Percentiles rank a stretch among this genome's conserved stretches.
Evolutionary conservation across 2,113 vertebrate genomes (phyloP).

Genomic region (Sitta europaea): DNA sequence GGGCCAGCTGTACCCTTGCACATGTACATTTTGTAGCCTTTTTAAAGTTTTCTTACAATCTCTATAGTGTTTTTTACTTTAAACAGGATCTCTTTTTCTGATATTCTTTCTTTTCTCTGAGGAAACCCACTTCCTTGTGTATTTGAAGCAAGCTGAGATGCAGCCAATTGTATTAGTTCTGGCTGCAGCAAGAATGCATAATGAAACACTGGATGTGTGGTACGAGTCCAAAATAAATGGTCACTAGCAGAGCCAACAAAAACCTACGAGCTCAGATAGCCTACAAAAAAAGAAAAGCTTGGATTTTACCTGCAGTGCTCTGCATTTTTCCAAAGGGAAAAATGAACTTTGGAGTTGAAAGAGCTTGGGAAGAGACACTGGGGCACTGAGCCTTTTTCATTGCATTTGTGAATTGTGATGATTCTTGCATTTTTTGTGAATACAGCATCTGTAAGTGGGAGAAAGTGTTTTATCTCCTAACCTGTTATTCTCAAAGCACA

Average conservation of each 20-base stretch:
- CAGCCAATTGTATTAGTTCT: slow-evolving; percentile 42
- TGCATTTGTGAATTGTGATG: neutral
- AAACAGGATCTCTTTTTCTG: neutral
- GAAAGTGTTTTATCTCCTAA: slow-evolving; percentile 34
- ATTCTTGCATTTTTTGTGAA: neutral
- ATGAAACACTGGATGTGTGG: slow-evolving; percentile 28
- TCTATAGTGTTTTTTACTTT: neutral
- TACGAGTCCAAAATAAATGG: slow-evolving; percentile 50
- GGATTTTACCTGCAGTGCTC: neutral
- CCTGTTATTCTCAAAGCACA: neutral
- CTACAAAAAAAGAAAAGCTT: neutral
- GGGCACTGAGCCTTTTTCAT: neutral
- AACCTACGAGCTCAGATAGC: neutral
- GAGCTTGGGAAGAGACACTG: neutral
- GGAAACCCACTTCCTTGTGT: neutral
- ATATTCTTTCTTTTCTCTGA: neutral
- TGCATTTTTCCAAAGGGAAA: neutral
- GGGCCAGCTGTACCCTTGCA: neutral
- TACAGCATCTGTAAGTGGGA: neutral
- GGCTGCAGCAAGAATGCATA: slow-evolving; percentile 22
- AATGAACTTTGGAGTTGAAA: neutral
- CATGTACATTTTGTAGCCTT: neutral
- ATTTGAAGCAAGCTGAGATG: slow-evolving; percentile 32
- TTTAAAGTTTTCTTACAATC: neutral
- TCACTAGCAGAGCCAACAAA: slow-evolving; percentile 37